These are phyloP conservation scores for Augochlora pura DNA, from an alignment of 1,140 invertebrate genomes.

Conservation along the genomic window DNA sequence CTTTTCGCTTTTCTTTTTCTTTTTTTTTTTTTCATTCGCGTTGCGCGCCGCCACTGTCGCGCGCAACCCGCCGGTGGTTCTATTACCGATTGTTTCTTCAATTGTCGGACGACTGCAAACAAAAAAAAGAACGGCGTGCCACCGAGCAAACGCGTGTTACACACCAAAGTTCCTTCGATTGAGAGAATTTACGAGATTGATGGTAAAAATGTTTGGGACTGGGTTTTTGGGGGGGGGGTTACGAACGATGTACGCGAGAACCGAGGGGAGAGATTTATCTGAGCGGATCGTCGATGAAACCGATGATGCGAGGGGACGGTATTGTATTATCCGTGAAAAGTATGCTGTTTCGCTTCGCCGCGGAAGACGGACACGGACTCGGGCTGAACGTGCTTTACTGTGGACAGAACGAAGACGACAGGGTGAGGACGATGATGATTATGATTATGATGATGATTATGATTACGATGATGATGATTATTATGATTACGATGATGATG, in stretches of 20 bases:
- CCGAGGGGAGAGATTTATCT: conserved; percentile 9
- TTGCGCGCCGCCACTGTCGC: conserved; percentile 55
- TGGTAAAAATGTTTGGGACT: no score
- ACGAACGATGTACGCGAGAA: no score
- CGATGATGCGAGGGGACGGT: not conserved
- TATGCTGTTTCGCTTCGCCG: not conserved
- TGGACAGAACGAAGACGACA: not conserved
- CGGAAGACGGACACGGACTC: not conserved
- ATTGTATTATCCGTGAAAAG: not conserved
- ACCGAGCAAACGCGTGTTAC: conserved; percentile 61
- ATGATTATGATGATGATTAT: no score
- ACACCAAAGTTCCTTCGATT: conserved; percentile 73
- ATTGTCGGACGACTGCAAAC: conserved; percentile 64
- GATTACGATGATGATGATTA: no score
- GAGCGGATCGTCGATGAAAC: not conserved
- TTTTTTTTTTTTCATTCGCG: conserved; percentile 25
- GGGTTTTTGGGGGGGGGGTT: no score
- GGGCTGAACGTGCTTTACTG: no score
- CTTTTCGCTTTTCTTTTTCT: no score
- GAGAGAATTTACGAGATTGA: conserved; percentile 42
- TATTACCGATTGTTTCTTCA: conserved; percentile 73
- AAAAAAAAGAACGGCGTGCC: no score
- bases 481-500: no score
- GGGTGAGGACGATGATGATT: no score
- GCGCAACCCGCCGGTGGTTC: conserved; percentile 40